phyloP scores from a whole-genome alignment of 2,797 vertebrate species.

The Sebastes nivosus region DNA sequence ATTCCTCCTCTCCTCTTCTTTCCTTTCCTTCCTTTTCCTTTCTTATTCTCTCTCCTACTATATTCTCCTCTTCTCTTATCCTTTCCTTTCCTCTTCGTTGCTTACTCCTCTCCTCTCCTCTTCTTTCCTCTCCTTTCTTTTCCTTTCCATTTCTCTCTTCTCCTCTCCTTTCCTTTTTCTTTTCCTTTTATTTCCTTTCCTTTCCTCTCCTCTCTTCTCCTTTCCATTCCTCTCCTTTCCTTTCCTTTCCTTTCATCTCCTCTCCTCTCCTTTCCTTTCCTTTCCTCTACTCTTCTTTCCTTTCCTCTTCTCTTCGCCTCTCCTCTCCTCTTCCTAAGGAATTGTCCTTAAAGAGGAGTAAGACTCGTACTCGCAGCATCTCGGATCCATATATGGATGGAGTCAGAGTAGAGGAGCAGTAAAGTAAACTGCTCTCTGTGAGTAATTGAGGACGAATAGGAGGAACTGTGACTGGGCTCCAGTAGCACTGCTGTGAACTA shows the following conservation, averaged over 20 bases:
- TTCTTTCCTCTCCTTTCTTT: not conserved
- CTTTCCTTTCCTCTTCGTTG: conserved; percentile 14
- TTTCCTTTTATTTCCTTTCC: not conserved
- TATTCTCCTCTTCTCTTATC: not conserved
- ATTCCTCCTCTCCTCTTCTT: not conserved
- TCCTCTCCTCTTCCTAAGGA: conserved; percentile 16
- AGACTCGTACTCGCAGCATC: conserved; percentile 49
- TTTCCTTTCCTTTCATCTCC: not conserved
- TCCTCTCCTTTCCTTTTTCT: not conserved
- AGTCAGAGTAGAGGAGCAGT: conserved; percentile 49
- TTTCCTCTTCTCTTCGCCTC: not conserved
- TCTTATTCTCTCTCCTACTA: no score
- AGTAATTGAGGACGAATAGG: conserved; percentile 42
- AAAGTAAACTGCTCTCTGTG: conserved; percentile 66
- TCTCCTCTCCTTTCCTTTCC: not conserved
- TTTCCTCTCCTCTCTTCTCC: not conserved
- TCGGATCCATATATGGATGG: conserved; percentile 71
- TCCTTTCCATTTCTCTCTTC: not conserved
- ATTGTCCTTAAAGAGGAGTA: conserved; percentile 75
- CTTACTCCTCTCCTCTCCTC: not conserved
- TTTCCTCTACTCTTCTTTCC: not conserved
- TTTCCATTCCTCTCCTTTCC: conserved; percentile 16
- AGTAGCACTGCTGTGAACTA: conserved; percentile 46
- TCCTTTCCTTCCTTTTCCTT: not conserved
- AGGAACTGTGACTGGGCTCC: conserved; percentile 42